A percentile compares a stretch with the other conserved stretches of the same genome.
Evolutionary conservation across 2,113 vertebrate genomes (phyloP).

Genomic region (Callocephalon fimbriatum): DNA sequence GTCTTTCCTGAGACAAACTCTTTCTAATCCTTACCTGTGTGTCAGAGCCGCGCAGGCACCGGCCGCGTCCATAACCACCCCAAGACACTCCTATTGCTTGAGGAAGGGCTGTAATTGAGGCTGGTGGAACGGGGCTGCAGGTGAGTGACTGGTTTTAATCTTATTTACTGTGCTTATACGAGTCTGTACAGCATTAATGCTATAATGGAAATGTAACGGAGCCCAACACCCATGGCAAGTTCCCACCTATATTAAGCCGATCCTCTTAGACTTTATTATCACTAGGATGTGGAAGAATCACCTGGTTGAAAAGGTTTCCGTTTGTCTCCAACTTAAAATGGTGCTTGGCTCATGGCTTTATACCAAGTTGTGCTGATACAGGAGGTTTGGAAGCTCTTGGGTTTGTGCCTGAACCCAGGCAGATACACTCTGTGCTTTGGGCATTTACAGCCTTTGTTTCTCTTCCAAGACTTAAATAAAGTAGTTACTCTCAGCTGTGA

Average conservation of each 20-base stretch:
- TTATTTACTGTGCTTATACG: neutral
- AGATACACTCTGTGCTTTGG: neutral
- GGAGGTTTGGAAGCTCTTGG: neutral
- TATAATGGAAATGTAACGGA: fast-evolving
- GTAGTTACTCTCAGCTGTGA: neutral
- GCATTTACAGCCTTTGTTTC: neutral
- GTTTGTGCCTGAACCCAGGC: neutral
- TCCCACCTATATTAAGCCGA: neutral
- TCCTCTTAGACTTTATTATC: neutral
- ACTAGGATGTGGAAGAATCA: neutral
- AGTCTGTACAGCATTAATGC: fast-evolving
- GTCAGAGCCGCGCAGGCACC: neutral
- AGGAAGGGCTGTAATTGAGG: neutral
- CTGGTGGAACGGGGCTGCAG: neutral
- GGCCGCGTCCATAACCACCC: neutral
- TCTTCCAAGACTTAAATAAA: constrained; percentile 40
- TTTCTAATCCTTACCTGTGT: constrained; percentile 43
- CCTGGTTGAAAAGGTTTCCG: neutral
- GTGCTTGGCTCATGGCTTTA: neutral
- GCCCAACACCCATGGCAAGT: neutral
- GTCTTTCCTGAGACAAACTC: constrained; percentile 59
- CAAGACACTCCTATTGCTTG: neutral
- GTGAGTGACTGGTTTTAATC: constrained; percentile 26
- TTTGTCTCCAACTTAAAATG: neutral
- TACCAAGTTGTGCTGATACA: neutral